Conservation (phyloP, 1,140 invertebrate species). For the Aphaenogaster rudis region DNA sequence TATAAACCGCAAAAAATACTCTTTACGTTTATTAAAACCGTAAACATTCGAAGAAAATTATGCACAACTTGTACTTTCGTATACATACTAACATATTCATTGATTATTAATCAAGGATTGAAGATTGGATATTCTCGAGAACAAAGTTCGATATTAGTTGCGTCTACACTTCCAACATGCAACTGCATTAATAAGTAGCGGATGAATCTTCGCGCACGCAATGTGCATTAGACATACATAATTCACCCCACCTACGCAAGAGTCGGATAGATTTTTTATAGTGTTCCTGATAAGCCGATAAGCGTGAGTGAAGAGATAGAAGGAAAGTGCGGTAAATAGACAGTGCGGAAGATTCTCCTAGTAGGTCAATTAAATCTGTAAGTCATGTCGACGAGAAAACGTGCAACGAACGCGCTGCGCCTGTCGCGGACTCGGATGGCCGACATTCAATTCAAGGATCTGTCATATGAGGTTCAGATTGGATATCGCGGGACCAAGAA, state of each 20-base stretch:
- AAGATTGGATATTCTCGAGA: neutral
- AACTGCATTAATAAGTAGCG: neutral
- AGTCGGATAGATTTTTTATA: neutral
- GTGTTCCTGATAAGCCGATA: neutral
- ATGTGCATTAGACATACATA: neutral
- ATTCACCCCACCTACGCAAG: neutral
- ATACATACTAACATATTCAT: neutral
- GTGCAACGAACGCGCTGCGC: conserved; percentile 72
- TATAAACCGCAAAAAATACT: too few relatives aligned
- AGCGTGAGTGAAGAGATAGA: neutral
- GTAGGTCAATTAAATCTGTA: neutral
- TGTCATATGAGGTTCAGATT: conserved; percentile 82
- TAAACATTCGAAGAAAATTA: neutral
- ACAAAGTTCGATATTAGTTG: neutral
- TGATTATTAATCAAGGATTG: neutral
- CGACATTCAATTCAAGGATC: conserved; percentile 86
- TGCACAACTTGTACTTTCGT: neutral
- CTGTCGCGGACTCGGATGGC: conserved; percentile 76
- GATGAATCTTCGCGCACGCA: neutral
- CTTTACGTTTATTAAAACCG: neutral
- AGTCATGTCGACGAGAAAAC: neutral
- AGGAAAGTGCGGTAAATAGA: neutral
- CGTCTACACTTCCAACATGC: neutral
- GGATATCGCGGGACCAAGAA: conserved; percentile 84
- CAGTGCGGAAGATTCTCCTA: neutral